Evolutionary conservation across 1,140 invertebrate genomes (phyloP).

Genomic region (Dryas iulia): DNA sequence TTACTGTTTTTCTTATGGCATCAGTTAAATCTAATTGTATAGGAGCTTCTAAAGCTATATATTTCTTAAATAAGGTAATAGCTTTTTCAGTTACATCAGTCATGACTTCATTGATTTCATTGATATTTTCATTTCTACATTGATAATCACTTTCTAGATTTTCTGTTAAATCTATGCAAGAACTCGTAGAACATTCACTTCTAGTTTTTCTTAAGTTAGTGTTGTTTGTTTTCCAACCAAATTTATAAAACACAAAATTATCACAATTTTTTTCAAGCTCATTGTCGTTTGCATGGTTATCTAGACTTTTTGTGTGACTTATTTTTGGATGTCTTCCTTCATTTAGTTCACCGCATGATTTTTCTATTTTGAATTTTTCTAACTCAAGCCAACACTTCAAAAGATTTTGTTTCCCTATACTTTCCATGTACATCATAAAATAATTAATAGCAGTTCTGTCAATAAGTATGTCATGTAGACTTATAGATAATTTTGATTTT

Average conservation of each 20-base stretch:
- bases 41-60: slow-evolving; percentile 77
- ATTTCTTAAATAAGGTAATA: slow-evolving; percentile 75
- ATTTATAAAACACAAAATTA: slow-evolving; percentile 39
- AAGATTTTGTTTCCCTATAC: slow-evolving; percentile 58
- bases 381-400: slow-evolving; percentile 75
- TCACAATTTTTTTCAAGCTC: slow-evolving; percentile 36
- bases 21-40: slow-evolving; percentile 71
- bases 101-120: neutral
- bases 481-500: slow-evolving; percentile 71
- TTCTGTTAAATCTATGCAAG: slow-evolving; percentile 49
- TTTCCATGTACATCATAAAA: slow-evolving; percentile 75
- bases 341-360: slow-evolving; percentile 38
- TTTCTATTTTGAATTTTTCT: slow-evolving; percentile 61
- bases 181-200: slow-evolving; percentile 49
- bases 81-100: slow-evolving; percentile 57
- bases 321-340: slow-evolving; percentile 47
- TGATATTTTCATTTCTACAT: slow-evolving; percentile 33
- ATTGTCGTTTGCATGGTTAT: slow-evolving; percentile 47
- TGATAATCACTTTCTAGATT: slow-evolving; percentile 33
- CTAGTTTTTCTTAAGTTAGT: slow-evolving; percentile 44
- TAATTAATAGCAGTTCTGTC: slow-evolving; percentile 67
- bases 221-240: slow-evolving; percentile 37
- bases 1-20: slow-evolving; percentile 66
- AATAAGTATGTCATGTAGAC: slow-evolving; percentile 63
- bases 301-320: slow-evolving; percentile 62